A percentile compares a stretch with the other conserved stretches of the same genome.
phyloP scores from a whole-genome alignment of 2,888 invertebrate species.

The Meiosimyza decipiens region DNA sequence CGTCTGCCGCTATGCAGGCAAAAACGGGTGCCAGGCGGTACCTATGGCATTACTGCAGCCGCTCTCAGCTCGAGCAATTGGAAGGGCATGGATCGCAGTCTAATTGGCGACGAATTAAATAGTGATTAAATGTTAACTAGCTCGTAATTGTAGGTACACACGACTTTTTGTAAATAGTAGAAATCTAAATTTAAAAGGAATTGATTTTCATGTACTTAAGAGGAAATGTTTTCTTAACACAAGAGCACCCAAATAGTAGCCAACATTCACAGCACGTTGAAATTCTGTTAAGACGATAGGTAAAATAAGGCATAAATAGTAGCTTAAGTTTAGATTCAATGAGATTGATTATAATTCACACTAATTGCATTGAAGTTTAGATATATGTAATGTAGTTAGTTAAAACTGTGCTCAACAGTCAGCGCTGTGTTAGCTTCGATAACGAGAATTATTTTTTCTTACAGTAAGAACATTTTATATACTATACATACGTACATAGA shows the following conservation, averaged over 20 bases:
- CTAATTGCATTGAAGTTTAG: not conserved
- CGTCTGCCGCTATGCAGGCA: slow-evolving; percentile 55
- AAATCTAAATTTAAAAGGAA: slow-evolving; percentile 37
- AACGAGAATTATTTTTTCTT: slow-evolving; percentile 2
- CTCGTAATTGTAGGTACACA: not conserved
- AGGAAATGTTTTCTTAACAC: not conserved
- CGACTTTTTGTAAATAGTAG: slow-evolving; percentile 15
- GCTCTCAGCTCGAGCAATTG: slow-evolving; percentile 51
- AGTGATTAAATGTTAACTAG: slow-evolving; percentile 49
- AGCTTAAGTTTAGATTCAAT: no score
- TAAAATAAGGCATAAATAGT: no score
- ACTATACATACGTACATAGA: no score
- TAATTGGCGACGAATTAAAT: slow-evolving; percentile 53
- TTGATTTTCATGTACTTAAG: slow-evolving; percentile 38
- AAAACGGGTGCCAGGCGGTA: slow-evolving; percentile 53
- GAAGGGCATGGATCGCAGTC: slow-evolving; percentile 54
- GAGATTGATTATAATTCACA: no score
- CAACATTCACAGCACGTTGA: no score
- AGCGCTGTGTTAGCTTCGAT: slow-evolving; percentile 48
- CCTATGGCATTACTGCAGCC: slow-evolving; percentile 50
- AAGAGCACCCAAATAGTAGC: slow-evolving; percentile 5
- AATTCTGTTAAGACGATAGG: no score
- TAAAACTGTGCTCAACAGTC: slow-evolving; percentile 49
- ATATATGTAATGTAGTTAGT: not conserved
- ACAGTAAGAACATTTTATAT: no score